Conservation (phyloP, 2,113 vertebrate species). For the Thinocorus orbignyianus region DNA sequence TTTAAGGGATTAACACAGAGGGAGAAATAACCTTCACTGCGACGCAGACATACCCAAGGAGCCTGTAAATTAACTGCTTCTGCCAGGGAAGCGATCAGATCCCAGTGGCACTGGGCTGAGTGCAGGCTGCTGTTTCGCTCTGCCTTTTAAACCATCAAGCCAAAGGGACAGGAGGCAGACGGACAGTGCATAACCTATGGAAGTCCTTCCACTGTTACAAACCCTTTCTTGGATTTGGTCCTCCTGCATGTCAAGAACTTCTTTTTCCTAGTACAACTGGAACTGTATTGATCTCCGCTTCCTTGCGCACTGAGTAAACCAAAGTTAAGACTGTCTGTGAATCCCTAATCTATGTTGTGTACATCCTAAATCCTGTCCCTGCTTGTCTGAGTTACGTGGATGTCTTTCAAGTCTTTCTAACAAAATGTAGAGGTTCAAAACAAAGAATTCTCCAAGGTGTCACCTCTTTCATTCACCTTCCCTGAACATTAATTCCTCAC, state of each 20-base stretch:
- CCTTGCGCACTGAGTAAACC: not conserved
- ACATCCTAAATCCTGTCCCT: not conserved
- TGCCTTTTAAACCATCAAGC: not conserved
- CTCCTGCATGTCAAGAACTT: not conserved
- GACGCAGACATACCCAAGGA: not conserved
- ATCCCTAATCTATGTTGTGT: not conserved
- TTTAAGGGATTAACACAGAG: not conserved
- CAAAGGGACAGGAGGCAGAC: not conserved
- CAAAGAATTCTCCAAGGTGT: not conserved
- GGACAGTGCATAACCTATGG: rapidly evolving
- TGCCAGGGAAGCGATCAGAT: not conserved
- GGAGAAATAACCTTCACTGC: not conserved
- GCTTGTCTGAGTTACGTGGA: not conserved
- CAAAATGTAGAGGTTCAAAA: not conserved
- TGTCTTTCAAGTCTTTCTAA: not conserved
- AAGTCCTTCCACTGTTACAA: not conserved
- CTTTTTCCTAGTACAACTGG: not conserved
- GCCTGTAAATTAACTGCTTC: not conserved
- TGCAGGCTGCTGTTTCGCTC: not conserved
- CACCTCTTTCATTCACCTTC: not conserved
- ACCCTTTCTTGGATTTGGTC: not conserved
- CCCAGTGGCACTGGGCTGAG: not conserved
- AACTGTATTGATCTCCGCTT: not conserved
- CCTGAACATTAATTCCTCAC: not conserved
- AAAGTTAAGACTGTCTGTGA: not conserved